Evolutionary conservation across 1,140 invertebrate species (phyloP).

Genomic region (Zaprionus taronus): DNA sequence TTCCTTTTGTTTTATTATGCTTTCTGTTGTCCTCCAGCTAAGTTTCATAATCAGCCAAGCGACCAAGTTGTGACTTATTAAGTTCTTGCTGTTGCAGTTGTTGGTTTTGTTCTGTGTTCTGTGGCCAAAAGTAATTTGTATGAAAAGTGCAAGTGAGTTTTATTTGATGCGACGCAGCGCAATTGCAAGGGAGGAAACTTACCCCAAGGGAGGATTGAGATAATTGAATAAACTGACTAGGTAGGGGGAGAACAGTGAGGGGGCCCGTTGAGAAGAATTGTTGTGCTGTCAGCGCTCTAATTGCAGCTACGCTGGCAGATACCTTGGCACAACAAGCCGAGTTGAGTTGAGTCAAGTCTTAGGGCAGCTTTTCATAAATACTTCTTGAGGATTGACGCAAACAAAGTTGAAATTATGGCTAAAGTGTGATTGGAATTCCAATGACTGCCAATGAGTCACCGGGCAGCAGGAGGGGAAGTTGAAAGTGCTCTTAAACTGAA

Average conservation of each 20-base stretch:
- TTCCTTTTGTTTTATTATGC: constrained; percentile 41
- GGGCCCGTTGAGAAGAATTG: not conserved
- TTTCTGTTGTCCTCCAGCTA: constrained; percentile 34
- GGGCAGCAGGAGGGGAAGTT: not conserved
- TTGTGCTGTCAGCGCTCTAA: constrained; percentile 43
- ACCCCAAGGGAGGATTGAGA: constrained; percentile 21
- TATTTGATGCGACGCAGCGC: constrained; percentile 65
- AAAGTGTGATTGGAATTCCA: constrained; percentile 1
- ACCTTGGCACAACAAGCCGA: constrained; percentile 12
- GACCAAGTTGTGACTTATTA: constrained; percentile 54
- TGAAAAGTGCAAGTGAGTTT: constrained; percentile 76
- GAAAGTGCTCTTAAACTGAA: not conserved
- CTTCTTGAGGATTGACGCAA: not conserved
- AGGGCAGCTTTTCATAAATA: constrained; percentile 2
- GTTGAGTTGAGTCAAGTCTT: constrained; percentile 6
- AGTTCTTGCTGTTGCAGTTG: constrained; percentile 51
- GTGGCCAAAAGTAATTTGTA: constrained; percentile 70
- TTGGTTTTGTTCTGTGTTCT: constrained; percentile 28
- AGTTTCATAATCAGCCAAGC: constrained; percentile 62
- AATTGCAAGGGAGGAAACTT: constrained; percentile 8
- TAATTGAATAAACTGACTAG: constrained; percentile 59
- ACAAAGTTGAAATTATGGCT: not conserved
- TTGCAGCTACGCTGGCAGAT: constrained; percentile 43
- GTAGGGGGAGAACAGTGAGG: not conserved
- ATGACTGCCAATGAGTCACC: not conserved